Evolutionary conservation across 2,113 vertebrate species (phyloP).

Genomic region (Dasyornis broadbenti): DNA sequence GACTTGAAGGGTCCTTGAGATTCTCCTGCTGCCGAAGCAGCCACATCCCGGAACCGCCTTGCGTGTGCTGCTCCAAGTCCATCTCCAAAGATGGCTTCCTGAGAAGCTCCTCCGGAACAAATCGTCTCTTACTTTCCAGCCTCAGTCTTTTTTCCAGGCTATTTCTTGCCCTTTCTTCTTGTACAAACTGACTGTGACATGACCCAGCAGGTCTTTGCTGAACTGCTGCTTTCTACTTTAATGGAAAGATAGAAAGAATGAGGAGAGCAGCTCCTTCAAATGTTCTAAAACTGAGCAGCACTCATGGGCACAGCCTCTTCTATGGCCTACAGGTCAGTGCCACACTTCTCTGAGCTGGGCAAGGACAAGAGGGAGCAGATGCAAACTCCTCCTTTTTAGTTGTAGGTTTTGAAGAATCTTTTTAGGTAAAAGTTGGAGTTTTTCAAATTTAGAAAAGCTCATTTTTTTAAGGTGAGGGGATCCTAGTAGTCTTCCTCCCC

Average conservation of each 20-base stretch:
- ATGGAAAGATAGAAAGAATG: neutral
- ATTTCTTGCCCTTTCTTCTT: too few relatives aligned
- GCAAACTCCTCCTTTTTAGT: too few relatives aligned
- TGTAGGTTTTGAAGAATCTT: rapidly evolving
- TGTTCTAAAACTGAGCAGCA: neutral
- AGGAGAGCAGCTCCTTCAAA: neutral
- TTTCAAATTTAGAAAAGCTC: neutral
- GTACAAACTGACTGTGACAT: neutral
- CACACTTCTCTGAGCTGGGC: neutral
- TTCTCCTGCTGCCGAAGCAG: neutral
- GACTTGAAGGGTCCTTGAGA: neutral
- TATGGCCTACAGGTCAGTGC: rapidly evolving
- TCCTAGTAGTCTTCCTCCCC: neutral
- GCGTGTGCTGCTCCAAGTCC: rapidly evolving
- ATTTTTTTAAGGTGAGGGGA: too few relatives aligned
- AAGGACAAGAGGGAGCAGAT: neutral
- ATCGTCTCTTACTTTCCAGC: neutral
- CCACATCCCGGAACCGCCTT: too few relatives aligned
- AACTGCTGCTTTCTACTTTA: neutral
- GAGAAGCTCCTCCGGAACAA: neutral
- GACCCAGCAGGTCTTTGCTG: neutral
- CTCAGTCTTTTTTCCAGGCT: rapidly evolving
- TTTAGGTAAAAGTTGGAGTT: neutral
- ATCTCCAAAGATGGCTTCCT: neutral
- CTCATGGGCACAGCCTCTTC: too few relatives aligned